phyloP scores from a whole-genome alignment of 2,113 vertebrate genomes.

The Sinocyclocheilus rhinocerous region DNA sequence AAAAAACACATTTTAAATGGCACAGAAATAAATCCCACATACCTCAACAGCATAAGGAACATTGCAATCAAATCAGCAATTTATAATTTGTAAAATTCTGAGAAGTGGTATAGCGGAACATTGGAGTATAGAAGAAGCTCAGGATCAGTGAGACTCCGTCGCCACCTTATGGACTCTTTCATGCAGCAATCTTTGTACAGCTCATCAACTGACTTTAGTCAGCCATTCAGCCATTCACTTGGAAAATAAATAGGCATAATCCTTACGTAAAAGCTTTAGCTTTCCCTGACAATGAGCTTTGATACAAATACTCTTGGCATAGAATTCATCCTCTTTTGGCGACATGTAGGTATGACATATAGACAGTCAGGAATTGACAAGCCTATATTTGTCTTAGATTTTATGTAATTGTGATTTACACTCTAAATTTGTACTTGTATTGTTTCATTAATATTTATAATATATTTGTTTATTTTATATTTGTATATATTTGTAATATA shows the following conservation, averaged over 20 bases:
- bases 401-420: not conserved
- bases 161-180: constrained; percentile 46
- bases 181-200: not conserved
- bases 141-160: constrained; percentile 34
- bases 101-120: not conserved
- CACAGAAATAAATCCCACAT: not conserved
- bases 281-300: not conserved
- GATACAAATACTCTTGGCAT: not conserved
- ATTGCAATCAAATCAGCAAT: not conserved
- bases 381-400: not conserved
- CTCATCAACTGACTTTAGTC: not conserved
- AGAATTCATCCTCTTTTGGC: not conserved
- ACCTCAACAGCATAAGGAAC: not conserved
- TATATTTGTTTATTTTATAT: not conserved
- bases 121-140: not conserved
- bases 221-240: too few relatives aligned
- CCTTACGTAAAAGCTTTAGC: not conserved
- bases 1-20: not conserved
- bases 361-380: not conserved
- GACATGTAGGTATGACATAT: not conserved
- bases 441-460: not conserved
- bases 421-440: not conserved
- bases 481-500: not conserved
- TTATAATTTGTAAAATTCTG: not conserved
- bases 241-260: not conserved